phyloP scores from a whole-genome alignment of 23 tunicate genomes.

The Phallusia fumigata region DNA sequence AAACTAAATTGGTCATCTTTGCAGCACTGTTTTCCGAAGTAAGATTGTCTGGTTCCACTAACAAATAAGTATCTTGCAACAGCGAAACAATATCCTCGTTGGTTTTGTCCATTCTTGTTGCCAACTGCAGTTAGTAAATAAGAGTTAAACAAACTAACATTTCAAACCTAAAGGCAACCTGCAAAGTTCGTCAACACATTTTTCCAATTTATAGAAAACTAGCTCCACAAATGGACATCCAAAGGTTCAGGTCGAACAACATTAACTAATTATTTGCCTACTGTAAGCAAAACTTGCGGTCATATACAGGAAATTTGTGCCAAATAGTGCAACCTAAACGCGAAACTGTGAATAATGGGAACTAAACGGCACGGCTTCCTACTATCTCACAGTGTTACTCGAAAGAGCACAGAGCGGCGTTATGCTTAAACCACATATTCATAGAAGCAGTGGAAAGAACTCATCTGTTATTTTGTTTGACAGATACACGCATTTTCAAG shows the following conservation, averaged over 20 bases:
- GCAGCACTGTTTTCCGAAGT: not conserved
- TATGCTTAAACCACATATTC: not conserved
- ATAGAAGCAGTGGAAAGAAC: not conserved
- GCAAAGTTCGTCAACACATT: not conserved
- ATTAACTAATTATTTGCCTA: too few species aligned
- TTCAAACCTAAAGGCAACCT: not conserved
- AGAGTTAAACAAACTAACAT: not conserved
- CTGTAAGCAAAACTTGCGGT: too few species aligned
- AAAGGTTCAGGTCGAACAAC: too few species aligned
- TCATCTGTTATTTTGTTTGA: not conserved
- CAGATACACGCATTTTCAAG: constrained; percentile 75
- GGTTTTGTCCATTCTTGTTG: not conserved
- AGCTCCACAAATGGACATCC: too few species aligned
- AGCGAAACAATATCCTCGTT: not conserved
- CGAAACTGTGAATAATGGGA: too few species aligned
- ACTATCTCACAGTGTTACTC: too few species aligned
- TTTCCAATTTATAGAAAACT: not conserved
- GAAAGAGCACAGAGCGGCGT: not conserved
- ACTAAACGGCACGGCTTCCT: too few species aligned
- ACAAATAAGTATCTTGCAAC: not conserved
- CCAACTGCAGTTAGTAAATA: not conserved
- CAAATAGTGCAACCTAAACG: too few species aligned
- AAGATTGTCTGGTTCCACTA: not conserved
- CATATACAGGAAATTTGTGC: too few species aligned
- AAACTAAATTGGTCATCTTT: not conserved